phyloP scores from a whole-genome alignment of 2,888 invertebrate genomes.

The Bombyx huttoni region DNA sequence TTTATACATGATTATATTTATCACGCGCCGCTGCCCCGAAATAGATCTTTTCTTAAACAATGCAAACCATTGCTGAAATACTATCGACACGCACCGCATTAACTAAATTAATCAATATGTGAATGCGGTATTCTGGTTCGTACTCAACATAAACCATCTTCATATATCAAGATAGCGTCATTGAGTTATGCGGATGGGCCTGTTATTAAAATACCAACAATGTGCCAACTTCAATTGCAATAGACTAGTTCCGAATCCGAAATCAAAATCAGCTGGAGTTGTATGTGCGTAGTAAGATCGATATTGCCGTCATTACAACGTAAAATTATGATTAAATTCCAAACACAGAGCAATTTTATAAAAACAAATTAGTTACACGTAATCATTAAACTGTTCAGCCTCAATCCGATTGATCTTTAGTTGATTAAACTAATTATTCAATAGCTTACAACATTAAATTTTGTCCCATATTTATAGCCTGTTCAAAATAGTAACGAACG shows the following conservation, averaged over 20 bases:
- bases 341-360: neutral
- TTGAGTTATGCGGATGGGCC: constrained; percentile 51
- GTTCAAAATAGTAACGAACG: too few species aligned
- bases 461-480: too few species aligned
- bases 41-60: constrained; percentile 60
- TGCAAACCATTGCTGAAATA: constrained; percentile 49
- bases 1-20: constrained; percentile 34
- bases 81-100: constrained; percentile 37
- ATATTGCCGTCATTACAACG: constrained; percentile 8
- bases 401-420: too few species aligned
- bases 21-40: constrained; percentile 47
- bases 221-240: constrained; percentile 52
- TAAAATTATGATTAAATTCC: too few species aligned
- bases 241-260: constrained; percentile 32
- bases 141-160: constrained; percentile 32
- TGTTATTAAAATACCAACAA: constrained; percentile 57
- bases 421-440: too few species aligned
- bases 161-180: constrained; percentile 59
- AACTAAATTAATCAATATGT: constrained; percentile 40
- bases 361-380: too few species aligned
- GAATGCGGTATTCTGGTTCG: constrained; percentile 34
- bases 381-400: too few species aligned
- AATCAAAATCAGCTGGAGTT: constrained; percentile 29
- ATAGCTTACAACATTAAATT: too few species aligned
- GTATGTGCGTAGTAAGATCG: constrained; percentile 27